Base-by-base conservation (phyloP, 2,888 invertebrate species). In the Macaria notata region DNA sequence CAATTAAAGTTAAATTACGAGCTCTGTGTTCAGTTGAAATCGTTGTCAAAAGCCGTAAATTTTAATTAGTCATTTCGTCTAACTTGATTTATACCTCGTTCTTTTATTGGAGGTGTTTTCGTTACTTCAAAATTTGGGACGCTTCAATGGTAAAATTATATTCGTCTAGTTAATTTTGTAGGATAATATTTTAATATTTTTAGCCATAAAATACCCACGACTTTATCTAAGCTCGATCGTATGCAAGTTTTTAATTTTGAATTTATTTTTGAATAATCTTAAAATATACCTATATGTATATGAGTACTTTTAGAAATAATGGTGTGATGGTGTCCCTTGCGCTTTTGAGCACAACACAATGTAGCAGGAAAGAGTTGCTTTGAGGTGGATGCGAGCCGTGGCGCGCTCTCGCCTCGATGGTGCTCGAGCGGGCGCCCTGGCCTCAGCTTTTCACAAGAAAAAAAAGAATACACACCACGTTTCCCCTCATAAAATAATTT, bases 391-490 rank as follows among this genome's bases (percentile, higher is more conserved):
- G 81, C 80, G 79, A 76, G 65, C 70, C 77, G 67, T 66, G 75
- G 77, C 65, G 72, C 73, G 66, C 68, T 73, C 88, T 86, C 73
- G 75, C 72, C 87, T 88, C 70, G 77, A 90, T 86, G 84, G 78
- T 84, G 70, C 88, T 89, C 77, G 75, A 87, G 64, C 73, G 76
- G 76, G 79, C 77, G 72, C 81, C 77, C 81, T 81, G 74, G 75
- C 77, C 77, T 73, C 70, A 69, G 79, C 78, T 75, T 84, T 84
- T 83, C 81, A 83, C 69, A 70, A 74, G 68, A 77, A 81, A 82
- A 81, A 82, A 79, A 81, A 70, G 70, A 79, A 65, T 71, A 70
- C 65, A 64, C 63, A 68, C 57, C 59, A 60, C 60, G 45, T 48
- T 48, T 44, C n/a, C n/a, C 63, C 68, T 63, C 69, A 64, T 68